A percentile compares a stretch with the other conserved stretches of the same genome.
Evolutionary conservation across 2,888 invertebrate species (phyloP).

Genomic region (Biston stratarius): DNA sequence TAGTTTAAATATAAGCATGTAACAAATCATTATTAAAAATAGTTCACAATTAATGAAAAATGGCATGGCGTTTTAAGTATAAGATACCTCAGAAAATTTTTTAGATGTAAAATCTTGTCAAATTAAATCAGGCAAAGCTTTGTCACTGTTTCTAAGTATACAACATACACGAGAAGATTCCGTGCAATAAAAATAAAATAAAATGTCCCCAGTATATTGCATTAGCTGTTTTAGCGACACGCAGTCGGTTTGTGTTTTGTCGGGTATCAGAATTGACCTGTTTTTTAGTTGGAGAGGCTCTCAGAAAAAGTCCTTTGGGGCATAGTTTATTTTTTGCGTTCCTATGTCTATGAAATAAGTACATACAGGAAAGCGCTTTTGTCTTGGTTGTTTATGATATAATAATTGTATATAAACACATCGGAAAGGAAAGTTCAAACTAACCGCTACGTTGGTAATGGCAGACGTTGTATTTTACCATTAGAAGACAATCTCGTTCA

Average conservation of each 20-base stretch:
- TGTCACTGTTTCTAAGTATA: slow-evolving; percentile 6
- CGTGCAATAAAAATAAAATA: slow-evolving; percentile 57
- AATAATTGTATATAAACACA: no score
- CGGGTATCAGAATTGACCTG: slow-evolving; percentile 25
- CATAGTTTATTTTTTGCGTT: not conserved
- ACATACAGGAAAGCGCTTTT: not conserved
- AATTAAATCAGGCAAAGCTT: not conserved
- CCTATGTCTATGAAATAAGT: not conserved
- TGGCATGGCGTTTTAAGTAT: no score
- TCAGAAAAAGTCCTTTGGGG: not conserved
- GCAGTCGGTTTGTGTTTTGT: slow-evolving; percentile 33
- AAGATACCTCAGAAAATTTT: no score
- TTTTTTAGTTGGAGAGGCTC: slow-evolving; percentile 12
- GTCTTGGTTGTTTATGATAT: no score
- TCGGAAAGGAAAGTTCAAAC: no score
- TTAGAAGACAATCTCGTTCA: no score
- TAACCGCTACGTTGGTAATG: no score
- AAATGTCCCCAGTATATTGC: slow-evolving; percentile 51
- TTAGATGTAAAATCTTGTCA: no score
- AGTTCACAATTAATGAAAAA: no score
- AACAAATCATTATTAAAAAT: no score
- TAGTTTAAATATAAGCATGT: no score
- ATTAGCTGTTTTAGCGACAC: slow-evolving; percentile 47
- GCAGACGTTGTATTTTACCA: no score
- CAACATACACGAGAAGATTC: slow-evolving; percentile 41